phyloP scores from a whole-genome alignment of 2,797 vertebrate genomes.

The Crax fasciolata region DNA sequence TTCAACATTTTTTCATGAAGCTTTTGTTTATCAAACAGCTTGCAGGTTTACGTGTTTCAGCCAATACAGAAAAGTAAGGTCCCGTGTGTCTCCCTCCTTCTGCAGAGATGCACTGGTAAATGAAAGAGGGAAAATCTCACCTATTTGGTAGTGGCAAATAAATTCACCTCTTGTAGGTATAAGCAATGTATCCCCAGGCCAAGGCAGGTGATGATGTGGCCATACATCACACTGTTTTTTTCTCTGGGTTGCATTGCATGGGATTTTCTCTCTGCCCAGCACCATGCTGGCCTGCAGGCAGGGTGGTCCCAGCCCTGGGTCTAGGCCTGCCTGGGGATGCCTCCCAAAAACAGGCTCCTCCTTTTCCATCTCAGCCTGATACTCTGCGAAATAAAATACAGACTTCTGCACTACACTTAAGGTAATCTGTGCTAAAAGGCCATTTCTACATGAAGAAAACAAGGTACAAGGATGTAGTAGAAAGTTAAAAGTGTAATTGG shows the following conservation, averaged over 20 bases:
- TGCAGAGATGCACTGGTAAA: not conserved
- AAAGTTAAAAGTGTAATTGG: not conserved
- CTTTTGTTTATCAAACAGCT: not conserved
- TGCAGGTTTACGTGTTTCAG: not conserved
- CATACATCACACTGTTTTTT: not conserved
- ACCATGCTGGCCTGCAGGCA: not conserved
- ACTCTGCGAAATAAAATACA: not conserved
- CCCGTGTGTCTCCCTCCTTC: not conserved
- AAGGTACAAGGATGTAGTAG: not conserved
- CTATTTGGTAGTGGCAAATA: not conserved
- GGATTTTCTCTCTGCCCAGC: not conserved
- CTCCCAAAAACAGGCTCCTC: too few species aligned
- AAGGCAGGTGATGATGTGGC: not conserved
- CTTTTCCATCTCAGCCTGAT: not conserved
- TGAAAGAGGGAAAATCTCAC: not conserved
- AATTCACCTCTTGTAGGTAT: not conserved
- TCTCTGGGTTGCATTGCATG: not conserved
- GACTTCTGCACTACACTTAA: not conserved
- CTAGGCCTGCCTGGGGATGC: not conserved
- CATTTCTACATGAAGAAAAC: not conserved
- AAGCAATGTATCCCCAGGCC: not conserved
- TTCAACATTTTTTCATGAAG: not conserved
- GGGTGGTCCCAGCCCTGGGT: not conserved
- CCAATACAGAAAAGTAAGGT: not conserved
- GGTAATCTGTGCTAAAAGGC: not conserved